A percentile compares a stretch with the other conserved stretches of the same genome.
phyloP scores from a whole-genome alignment of 2,888 invertebrate genomes.

The Psylliodes chrysocephalus region DNA sequence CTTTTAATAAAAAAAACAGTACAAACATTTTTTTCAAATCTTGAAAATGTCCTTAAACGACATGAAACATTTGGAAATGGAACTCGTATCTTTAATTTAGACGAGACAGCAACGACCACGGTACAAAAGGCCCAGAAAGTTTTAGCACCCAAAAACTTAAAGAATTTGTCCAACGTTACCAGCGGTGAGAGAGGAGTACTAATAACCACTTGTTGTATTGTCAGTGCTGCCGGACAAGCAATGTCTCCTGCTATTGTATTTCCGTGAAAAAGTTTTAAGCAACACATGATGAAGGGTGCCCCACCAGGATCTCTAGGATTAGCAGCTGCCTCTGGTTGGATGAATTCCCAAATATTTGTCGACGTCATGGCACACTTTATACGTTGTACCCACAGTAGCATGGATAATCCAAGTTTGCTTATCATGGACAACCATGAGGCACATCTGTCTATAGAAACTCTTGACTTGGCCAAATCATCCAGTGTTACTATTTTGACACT shows the following conservation, averaged over 20 bases:
- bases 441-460: slow-evolving; percentile 49
- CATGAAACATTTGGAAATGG: slow-evolving; percentile 26
- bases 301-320: slow-evolving; percentile 54
- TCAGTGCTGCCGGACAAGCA: neutral
- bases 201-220: slow-evolving; percentile 4
- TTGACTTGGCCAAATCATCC: slow-evolving; percentile 51
- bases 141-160: slow-evolving; percentile 18
- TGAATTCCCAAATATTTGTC: slow-evolving; percentile 24
- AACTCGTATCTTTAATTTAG: slow-evolving; percentile 23
- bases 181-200: slow-evolving; percentile 9
- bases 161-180: slow-evolving; percentile 25
- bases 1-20: no score
- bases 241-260: neutral
- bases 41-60: no score
- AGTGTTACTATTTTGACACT: slow-evolving; percentile 59
- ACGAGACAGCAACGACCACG: no score
- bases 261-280: slow-evolving; percentile 2
- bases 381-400: slow-evolving; percentile 32
- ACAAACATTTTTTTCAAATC: no score
- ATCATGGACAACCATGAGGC: slow-evolving; percentile 59
- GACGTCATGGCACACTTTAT: slow-evolving; percentile 54
- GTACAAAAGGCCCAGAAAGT: slow-evolving; percentile 35
- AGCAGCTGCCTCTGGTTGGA: slow-evolving; percentile 26
- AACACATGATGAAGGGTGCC: neutral
- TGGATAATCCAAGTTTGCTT: slow-evolving; percentile 49